A percentile compares a stretch with the other conserved stretches of the same genome.
These are phyloP conservation scores for Clepsis dumicolana DNA, from an alignment of 2,888 invertebrate species.

Conservation along the genomic window DNA sequence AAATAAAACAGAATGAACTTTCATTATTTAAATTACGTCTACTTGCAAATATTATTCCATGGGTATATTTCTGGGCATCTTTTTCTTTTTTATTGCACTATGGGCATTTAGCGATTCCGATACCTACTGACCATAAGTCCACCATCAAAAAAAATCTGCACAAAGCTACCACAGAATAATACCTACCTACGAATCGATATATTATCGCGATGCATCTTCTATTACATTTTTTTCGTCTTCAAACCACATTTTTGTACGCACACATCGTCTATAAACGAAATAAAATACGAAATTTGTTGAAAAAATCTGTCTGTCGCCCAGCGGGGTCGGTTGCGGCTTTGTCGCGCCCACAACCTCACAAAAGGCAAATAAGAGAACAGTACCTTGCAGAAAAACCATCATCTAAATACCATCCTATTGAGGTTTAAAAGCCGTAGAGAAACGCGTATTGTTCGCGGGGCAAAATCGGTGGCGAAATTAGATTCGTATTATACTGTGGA, in stretches of 20 bases:
- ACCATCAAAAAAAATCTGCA: conserved; percentile 57
- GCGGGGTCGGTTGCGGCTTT: conserved; percentile 84
- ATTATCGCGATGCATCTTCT: conserved; percentile 74
- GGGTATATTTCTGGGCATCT: conserved; percentile 8
- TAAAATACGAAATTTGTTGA: conserved; percentile 80
- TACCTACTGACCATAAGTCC: conserved; percentile 39
- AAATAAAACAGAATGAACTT: no score
- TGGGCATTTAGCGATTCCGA: conserved; percentile 40
- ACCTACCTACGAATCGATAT: conserved; percentile 69
- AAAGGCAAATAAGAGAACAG: conserved; percentile 85
- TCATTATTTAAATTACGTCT: not conserved
- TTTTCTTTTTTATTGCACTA: conserved; percentile 22
- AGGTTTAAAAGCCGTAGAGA: conserved; percentile 84
- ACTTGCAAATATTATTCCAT: not conserved
- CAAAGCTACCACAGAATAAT: conserved; percentile 69
- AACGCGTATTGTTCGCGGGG: conserved; percentile 75
- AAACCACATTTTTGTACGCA: conserved; percentile 65
- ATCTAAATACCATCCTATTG: conserved; percentile 83
- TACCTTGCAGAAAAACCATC: conserved; percentile 74
- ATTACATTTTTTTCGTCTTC: conserved; percentile 70
- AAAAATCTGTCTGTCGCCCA: conserved; percentile 78
- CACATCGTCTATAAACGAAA: conserved; percentile 76
- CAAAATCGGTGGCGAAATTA: conserved; percentile 83
- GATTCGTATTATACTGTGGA: conserved; percentile 76
- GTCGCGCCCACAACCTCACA: conserved; percentile 84